phyloP scores from a whole-genome alignment of 2,888 invertebrate genomes.

The Cryptocheilus praepositus region DNA sequence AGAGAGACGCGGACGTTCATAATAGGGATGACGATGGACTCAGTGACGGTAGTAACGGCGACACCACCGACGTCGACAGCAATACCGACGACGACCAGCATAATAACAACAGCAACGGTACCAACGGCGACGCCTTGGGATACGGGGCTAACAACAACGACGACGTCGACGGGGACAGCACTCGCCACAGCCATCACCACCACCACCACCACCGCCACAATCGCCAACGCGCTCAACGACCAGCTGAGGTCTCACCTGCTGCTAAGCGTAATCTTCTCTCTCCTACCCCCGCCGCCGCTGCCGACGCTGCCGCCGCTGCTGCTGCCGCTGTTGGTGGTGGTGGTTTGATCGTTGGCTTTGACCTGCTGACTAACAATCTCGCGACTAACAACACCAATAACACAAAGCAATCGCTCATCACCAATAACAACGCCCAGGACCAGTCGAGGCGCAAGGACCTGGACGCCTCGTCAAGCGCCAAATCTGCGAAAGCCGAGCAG shows the following conservation, averaged over 20 bases:
- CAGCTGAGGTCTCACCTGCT: conserved; percentile 46
- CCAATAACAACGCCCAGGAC: conserved; percentile 65
- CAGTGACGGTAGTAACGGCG: conserved; percentile 44
- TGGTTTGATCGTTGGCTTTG: conserved; percentile 54
- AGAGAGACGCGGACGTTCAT: conserved; percentile 76
- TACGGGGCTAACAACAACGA: conserved; percentile 74
- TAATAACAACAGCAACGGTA: conserved; percentile 30
- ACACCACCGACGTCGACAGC: conserved; percentile 73
- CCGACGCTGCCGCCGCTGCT: conserved; percentile 5
- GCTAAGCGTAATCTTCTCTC: conserved; percentile 46
- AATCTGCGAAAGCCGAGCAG: conserved; percentile 3
- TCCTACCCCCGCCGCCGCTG: conserved; percentile 24
- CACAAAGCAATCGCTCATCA: conserved; percentile 56
- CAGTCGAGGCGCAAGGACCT: conserved; percentile 17
- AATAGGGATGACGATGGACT: conserved; percentile 69
- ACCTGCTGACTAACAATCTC: conserved; percentile 57
- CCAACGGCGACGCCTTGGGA: conserved; percentile 45
- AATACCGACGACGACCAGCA: conserved; percentile 77
- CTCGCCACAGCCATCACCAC: conserved; percentile 31
- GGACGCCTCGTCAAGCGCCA: conserved; percentile 1
- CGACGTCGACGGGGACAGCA: conserved; percentile 24
- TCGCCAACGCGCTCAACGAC: conserved; percentile 21
- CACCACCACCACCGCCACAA: conserved; percentile 39
- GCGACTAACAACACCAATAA: conserved; percentile 65
- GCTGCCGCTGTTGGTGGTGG: conserved; percentile 35